A percentile compares a stretch with the other conserved stretches of the same genome.
phyloP scores from a whole-genome alignment of 2,888 invertebrate species.

The Lasioglossum oenotherae region DNA sequence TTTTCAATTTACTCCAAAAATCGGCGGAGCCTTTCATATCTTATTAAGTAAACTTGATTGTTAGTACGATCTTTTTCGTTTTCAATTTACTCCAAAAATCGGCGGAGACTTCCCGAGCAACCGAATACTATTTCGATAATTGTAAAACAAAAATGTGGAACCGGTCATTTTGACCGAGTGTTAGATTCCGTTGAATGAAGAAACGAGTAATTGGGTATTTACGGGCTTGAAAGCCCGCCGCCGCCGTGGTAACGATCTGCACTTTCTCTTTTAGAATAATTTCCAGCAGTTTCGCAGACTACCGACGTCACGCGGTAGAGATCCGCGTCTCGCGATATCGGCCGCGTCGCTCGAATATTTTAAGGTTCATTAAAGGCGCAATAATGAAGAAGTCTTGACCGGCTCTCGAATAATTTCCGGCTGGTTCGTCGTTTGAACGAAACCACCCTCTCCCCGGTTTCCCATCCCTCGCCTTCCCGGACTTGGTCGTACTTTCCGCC shows the following conservation, averaged over 20 bases:
- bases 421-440: constrained; percentile 47
- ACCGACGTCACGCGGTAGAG: background rate
- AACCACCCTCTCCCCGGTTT: constrained; percentile 23
- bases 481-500: constrained; percentile 28
- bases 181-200: constrained; percentile 25
- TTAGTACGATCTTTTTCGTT: too few relatives aligned
- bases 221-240: constrained; percentile 62
- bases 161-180: too few relatives aligned
- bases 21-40: too few relatives aligned
- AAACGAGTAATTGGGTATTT: constrained; percentile 74
- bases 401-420: constrained; percentile 63
- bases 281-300: background rate
- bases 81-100: too few relatives aligned
- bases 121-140: too few relatives aligned
- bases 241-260: background rate
- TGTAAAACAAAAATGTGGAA: too few relatives aligned
- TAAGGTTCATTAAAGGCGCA: constrained; percentile 77
- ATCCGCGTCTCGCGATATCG: constrained; percentile 44
- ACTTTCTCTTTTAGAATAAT: background rate
- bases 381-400: constrained; percentile 74
- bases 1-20: too few relatives aligned
- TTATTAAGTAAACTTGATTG: too few relatives aligned
- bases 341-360: constrained; percentile 69
- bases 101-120: too few relatives aligned
- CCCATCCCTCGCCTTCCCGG: constrained; percentile 18